phyloP scores from a whole-genome alignment of 2,797 vertebrate species.

The Rousettus madagascariensis region DNA sequence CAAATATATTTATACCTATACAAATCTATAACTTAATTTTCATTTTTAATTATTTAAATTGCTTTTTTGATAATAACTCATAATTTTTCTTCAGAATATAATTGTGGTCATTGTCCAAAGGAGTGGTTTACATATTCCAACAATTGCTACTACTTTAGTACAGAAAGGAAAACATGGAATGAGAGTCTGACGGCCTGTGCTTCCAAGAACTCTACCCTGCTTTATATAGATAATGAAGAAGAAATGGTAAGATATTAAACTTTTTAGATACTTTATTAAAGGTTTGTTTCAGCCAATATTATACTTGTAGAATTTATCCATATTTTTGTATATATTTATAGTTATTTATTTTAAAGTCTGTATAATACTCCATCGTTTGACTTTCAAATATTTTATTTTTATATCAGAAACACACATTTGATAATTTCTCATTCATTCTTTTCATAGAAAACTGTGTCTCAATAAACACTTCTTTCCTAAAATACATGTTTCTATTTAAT shows the following conservation, averaged over 20 bases:
- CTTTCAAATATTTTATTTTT: not conserved
- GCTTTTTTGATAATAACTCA: not conserved
- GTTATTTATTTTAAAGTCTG: not conserved
- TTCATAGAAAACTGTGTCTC: not conserved
- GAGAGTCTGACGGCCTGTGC: not conserved
- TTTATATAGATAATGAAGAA: no score
- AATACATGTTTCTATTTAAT: not conserved
- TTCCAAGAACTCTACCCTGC: not conserved
- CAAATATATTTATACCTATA: accelerated
- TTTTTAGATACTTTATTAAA: no score
- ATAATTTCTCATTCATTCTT: not conserved
- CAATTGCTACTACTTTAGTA: not conserved
- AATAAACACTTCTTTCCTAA: not conserved
- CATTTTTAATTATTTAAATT: not conserved
- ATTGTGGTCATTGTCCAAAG: not conserved
- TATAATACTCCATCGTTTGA: not conserved
- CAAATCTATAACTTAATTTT: not conserved
- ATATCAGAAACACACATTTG: not conserved
- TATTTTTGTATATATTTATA: no score
- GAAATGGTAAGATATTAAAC: no score
- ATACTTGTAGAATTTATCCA: not conserved
- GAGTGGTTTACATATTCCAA: not conserved
- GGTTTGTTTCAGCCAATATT: no score
- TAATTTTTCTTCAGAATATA: not conserved
- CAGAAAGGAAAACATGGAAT: not conserved